Percentiles rank a stretch among this genome's conserved stretches.
These are phyloP conservation scores for Acropora yongei DNA, from an alignment of 64 coral and sea anemone genomes.

Conservation along the genomic window DNA sequence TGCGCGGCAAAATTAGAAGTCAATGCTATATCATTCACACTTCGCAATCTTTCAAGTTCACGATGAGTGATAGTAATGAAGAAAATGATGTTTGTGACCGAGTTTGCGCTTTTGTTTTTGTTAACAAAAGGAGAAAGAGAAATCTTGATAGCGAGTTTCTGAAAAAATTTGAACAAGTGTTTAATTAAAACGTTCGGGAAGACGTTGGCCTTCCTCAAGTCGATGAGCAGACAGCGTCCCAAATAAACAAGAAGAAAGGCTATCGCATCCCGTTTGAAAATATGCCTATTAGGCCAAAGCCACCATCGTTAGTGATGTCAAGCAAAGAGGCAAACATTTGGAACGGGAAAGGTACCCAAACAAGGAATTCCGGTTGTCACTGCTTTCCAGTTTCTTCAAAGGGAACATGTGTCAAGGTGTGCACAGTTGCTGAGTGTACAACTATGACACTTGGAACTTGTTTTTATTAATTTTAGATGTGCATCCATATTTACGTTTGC, in stretches of 20 bases:
- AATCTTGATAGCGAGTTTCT: conserved; percentile 8
- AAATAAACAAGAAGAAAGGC: conserved; percentile 26
- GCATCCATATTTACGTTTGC: not conserved
- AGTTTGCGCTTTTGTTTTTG: conserved; percentile 30
- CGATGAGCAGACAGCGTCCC: conserved; percentile 20
- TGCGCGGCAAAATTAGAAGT: not conserved
- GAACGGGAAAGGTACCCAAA: conserved; percentile 16
- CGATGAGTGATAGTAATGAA: not conserved
- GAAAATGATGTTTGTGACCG: conserved; percentile 1
- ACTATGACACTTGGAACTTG: not conserved
- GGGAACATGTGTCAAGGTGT: conserved; percentile 38
- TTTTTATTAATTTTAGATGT: not conserved
- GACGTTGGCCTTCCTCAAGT: conserved; percentile 4
- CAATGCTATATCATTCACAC: not conserved
- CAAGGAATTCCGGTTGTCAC: conserved; percentile 13
- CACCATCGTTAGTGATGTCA: conserved; percentile 9
- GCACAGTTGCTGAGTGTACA: conserved; percentile 11
- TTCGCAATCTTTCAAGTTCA: not conserved
- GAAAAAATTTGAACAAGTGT: not conserved
- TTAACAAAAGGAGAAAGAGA: conserved; percentile 15
- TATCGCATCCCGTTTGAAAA: conserved; percentile 19
- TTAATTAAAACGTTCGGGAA: conserved; percentile 16
- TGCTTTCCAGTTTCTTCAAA: conserved; percentile 29
- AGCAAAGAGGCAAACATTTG: conserved; percentile 28
- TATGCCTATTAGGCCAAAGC: conserved; percentile 14